A percentile compares a stretch with the other conserved stretches of the same genome.
These are phyloP conservation scores for Calephelis nemesis DNA, from an alignment of 1,140 invertebrate genomes.

Conservation along the genomic window DNA sequence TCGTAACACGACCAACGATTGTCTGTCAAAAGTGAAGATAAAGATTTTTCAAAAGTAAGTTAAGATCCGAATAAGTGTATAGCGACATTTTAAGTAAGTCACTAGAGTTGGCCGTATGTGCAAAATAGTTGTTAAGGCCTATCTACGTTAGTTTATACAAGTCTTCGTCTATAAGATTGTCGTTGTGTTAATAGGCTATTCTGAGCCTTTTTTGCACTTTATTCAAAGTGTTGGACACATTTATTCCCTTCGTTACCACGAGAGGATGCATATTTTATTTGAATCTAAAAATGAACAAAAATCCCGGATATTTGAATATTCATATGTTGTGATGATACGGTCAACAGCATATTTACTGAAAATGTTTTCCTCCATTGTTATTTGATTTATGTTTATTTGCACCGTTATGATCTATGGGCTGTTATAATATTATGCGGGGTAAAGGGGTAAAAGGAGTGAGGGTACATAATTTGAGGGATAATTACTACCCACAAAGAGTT, in stretches of 20 bases:
- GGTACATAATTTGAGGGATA: too few species aligned
- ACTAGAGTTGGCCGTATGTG: too few species aligned
- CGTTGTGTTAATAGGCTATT: constrained; percentile 64
- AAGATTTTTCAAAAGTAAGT: too few species aligned
- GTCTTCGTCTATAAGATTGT: constrained; percentile 44
- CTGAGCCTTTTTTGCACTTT: constrained; percentile 54
- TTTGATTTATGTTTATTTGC: background rate
- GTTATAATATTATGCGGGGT: background rate
- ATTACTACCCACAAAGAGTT: too few species aligned
- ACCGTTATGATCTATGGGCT: background rate
- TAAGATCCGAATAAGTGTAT: too few species aligned
- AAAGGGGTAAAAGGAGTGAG: too few species aligned
- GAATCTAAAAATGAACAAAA: constrained; percentile 15
- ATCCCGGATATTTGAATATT: constrained; percentile 8
- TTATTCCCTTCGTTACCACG: constrained; percentile 59
- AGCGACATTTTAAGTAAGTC: too few species aligned
- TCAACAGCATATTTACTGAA: constrained; percentile 16
- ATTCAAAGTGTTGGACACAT: constrained; percentile 57
- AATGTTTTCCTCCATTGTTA: background rate
- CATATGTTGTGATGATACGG: constrained; percentile 17
- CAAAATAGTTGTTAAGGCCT: background rate
- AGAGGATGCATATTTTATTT: constrained; percentile 27
- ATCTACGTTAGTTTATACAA: background rate
- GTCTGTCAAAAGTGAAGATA: too few species aligned
- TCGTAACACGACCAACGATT: too few species aligned